phyloP scores from a whole-genome alignment of 2,888 invertebrate species.

The Drosophila conformis region DNA sequence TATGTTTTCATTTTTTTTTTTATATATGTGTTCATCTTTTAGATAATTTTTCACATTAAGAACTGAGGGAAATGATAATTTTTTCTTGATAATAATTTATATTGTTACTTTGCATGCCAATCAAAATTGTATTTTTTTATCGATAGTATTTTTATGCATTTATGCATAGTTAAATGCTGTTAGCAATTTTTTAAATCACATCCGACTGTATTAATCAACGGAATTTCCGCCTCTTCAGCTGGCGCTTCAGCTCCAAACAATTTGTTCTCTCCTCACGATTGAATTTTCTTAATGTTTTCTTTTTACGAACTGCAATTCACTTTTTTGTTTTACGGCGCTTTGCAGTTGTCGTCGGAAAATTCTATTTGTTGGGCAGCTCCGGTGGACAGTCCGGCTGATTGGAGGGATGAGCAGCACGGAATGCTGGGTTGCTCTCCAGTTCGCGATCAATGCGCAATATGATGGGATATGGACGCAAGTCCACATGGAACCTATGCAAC shows the following conservation, averaged over 20 bases:
- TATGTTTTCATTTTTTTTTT: slow-evolving; percentile 41
- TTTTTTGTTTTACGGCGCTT: slow-evolving; percentile 83
- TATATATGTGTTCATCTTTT: slow-evolving; percentile 67
- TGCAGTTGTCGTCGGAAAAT: slow-evolving; percentile 83
- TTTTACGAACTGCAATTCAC: slow-evolving; percentile 79
- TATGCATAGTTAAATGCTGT: slow-evolving; percentile 80
- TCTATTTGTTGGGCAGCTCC: slow-evolving; percentile 91
- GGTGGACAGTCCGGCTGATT: slow-evolving; percentile 98
- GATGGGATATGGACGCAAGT: slow-evolving; percentile 94
- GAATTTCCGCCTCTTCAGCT: slow-evolving; percentile 43
- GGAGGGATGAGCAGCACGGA: slow-evolving; percentile 95
- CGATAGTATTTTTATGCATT: slow-evolving; percentile 77
- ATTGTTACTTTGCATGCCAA: slow-evolving; percentile 30
- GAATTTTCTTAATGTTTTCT: slow-evolving; percentile 30
- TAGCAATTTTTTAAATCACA: slow-evolving; percentile 82
- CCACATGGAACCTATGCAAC: slow-evolving; percentile 92
- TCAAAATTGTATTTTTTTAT: slow-evolving; percentile 48
- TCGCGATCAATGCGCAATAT: slow-evolving; percentile 94
- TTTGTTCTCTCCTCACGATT: slow-evolving; percentile 24
- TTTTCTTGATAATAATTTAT: slow-evolving; percentile 42
- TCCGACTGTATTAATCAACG: slow-evolving; percentile 74
- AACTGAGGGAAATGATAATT: slow-evolving; percentile 53
- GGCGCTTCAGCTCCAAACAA: slow-evolving; percentile 16
- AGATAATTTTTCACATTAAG: slow-evolving; percentile 70
- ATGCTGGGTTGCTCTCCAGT: slow-evolving; percentile 94